A percentile compares a stretch with the other conserved stretches of the same genome.
These are phyloP conservation scores for Dynastes tityus DNA, from an alignment of 2,888 invertebrate genomes.

Conservation along the genomic window DNA sequence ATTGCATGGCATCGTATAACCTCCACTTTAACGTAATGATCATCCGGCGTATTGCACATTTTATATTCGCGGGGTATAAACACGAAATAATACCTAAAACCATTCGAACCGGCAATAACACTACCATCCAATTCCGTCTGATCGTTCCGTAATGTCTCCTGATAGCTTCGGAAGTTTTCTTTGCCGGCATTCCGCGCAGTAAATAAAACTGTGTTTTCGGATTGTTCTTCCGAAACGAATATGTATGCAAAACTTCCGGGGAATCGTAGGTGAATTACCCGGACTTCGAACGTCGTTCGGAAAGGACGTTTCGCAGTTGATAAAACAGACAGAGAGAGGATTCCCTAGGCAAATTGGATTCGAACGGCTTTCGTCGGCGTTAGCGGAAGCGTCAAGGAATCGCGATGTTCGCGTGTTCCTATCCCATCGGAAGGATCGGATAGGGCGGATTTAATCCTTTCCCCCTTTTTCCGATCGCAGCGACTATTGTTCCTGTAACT, in stretches of 20 bases:
- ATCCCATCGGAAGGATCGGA: slow-evolving; percentile 13
- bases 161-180: slow-evolving; percentile 22
- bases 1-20: no score
- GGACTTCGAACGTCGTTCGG: slow-evolving; percentile 36
- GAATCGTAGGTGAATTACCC: slow-evolving; percentile 48
- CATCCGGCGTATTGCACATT: neutral
- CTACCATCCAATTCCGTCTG: slow-evolving; percentile 2
- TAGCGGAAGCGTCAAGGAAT: slow-evolving; percentile 28
- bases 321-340: slow-evolving; percentile 47
- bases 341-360: slow-evolving; percentile 47
- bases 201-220: slow-evolving; percentile 36
- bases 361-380: slow-evolving; percentile 41
- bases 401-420: slow-evolving; percentile 31
- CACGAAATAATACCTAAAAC: slow-evolving; percentile 18
- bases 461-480: slow-evolving; percentile 3
- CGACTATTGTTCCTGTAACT: neutral
- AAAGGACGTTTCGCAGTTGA: slow-evolving; percentile 49
- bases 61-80: neutral
- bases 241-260: slow-evolving; percentile 48
- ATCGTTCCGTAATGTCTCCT: slow-evolving; percentile 20
- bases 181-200: slow-evolving; percentile 10
- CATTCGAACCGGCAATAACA: neutral
- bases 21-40: no score
- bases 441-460: slow-evolving; percentile 27
- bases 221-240: slow-evolving; percentile 32